A percentile compares a stretch with the other conserved stretches of the same genome.
phyloP scores from a whole-genome alignment of 2,113 vertebrate genomes.

The Mionectes macconnelli region DNA sequence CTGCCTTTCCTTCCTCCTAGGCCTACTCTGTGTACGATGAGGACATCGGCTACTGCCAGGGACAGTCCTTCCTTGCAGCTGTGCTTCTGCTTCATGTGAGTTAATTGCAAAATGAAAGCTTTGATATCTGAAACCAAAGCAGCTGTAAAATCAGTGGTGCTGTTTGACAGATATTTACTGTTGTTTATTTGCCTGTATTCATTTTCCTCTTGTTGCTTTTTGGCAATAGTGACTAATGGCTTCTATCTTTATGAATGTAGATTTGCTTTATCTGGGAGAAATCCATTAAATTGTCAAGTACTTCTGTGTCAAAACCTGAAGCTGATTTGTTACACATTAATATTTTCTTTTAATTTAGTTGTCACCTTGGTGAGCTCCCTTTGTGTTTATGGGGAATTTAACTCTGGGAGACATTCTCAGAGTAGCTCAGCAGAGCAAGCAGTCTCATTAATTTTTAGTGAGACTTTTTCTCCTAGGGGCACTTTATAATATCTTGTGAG shows the following conservation, averaged over 20 bases:
- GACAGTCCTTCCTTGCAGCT: constrained; percentile 96
- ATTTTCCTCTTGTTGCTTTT: constrained; percentile 15
- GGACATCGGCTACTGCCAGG: constrained; percentile 98
- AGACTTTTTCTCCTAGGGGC: background rate
- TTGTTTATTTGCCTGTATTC: constrained; percentile 12
- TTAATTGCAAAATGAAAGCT: constrained; percentile 57
- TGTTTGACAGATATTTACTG: constrained; percentile 14
- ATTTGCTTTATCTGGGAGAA: background rate
- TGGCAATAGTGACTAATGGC: background rate
- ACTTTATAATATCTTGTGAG: background rate
- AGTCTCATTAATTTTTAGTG: background rate
- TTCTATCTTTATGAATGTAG: background rate
- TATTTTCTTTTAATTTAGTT: background rate
- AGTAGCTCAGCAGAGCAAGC: background rate
- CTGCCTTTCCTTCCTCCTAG: constrained; percentile 66
- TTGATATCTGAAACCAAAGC: background rate
- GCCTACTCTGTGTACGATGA: constrained; percentile 98
- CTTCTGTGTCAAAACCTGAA: background rate
- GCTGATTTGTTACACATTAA: background rate
- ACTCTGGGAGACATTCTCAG: background rate
- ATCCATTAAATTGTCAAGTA: background rate
- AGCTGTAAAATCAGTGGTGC: background rate
- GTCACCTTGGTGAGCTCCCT: background rate
- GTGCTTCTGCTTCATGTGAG: constrained; percentile 96
- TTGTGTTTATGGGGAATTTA: background rate